These are phyloP conservation scores for Notolabrus celidotus DNA, from an alignment of 2,797 vertebrate species.

Conservation along the genomic window DNA sequence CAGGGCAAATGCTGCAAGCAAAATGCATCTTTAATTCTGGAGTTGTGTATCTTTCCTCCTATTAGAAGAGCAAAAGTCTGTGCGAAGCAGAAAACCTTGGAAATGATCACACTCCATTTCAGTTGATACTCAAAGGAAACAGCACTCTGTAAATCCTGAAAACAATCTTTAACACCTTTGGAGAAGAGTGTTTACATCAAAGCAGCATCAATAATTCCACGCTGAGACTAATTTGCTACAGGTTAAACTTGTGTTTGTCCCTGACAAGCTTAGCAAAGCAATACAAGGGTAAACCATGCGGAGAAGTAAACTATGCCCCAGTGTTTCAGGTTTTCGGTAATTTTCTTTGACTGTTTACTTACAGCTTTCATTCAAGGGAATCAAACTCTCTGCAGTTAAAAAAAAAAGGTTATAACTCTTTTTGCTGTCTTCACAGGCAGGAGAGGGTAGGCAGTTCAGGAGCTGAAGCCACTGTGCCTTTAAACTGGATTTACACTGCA, in stretches of 20 bases:
- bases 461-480: slow-evolving; percentile 27
- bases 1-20: slow-evolving; percentile 58
- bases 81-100: slow-evolving; percentile 34
- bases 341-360: slow-evolving; percentile 25
- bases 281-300: slow-evolving; percentile 16
- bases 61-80: slow-evolving; percentile 54
- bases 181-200: slow-evolving; percentile 69
- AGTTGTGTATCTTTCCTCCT: slow-evolving; percentile 65
- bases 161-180: slow-evolving; percentile 62
- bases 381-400: neutral
- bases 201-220: slow-evolving; percentile 57
- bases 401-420: slow-evolving; percentile 13
- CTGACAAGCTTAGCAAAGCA: slow-evolving; percentile 26
- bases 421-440: slow-evolving; percentile 17
- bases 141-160: slow-evolving; percentile 62
- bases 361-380: slow-evolving; percentile 10
- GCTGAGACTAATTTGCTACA: slow-evolving; percentile 65
- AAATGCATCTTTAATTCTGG: slow-evolving; percentile 76
- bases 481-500: slow-evolving; percentile 51
- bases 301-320: slow-evolving; percentile 20
- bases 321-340: slow-evolving; percentile 5
- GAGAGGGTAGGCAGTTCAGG: slow-evolving; percentile 8
- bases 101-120: slow-evolving; percentile 71
- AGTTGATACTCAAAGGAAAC: slow-evolving; percentile 56
- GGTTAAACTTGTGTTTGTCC: slow-evolving; percentile 63